Evolutionary conservation across 2,888 invertebrate species (phyloP).

Genomic region (Hylaea fasciaria): DNA sequence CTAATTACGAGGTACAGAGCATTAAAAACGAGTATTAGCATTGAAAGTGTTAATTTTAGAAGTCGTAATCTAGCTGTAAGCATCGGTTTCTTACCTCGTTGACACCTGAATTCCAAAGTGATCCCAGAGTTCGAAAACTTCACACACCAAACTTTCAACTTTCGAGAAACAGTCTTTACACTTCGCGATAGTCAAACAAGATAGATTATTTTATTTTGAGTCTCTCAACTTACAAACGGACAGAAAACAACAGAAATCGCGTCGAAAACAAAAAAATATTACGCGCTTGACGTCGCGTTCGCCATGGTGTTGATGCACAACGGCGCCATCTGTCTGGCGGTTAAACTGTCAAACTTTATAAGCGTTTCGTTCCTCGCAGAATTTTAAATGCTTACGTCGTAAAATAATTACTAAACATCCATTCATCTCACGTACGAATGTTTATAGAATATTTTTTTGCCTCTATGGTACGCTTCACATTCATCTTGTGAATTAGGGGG

Average conservation of each 20-base stretch:
- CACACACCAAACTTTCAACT: constrained; percentile 77
- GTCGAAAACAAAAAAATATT: constrained; percentile 80
- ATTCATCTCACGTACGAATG: too few relatives aligned
- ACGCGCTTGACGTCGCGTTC: constrained; percentile 79
- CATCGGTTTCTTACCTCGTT: constrained; percentile 83
- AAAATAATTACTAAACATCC: too few relatives aligned
- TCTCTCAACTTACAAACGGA: constrained; percentile 74
- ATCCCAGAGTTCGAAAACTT: constrained; percentile 82
- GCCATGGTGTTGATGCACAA: constrained; percentile 78
- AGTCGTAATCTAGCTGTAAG: constrained; percentile 71
- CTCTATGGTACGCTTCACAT: too few relatives aligned
- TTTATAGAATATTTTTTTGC: too few relatives aligned
- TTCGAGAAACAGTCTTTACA: constrained; percentile 63
- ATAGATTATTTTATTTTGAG: constrained; percentile 61
- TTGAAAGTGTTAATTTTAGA: constrained; percentile 67
- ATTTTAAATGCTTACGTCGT: too few relatives aligned
- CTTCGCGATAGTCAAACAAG: constrained; percentile 64
- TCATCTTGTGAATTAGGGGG: too few relatives aligned
- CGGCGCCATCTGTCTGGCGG: constrained; percentile 67
- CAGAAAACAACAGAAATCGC: constrained; percentile 73
- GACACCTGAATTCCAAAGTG: constrained; percentile 83
- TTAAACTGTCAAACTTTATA: constrained; percentile 39
- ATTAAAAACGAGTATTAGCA: constrained; percentile 50
- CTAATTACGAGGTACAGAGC: constrained; percentile 50
- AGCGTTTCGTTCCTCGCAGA: constrained; percentile 52